Evolutionary conservation across 2,888 invertebrate genomes (phyloP).

Genomic region (Minunthozetes semirufus): DNA sequence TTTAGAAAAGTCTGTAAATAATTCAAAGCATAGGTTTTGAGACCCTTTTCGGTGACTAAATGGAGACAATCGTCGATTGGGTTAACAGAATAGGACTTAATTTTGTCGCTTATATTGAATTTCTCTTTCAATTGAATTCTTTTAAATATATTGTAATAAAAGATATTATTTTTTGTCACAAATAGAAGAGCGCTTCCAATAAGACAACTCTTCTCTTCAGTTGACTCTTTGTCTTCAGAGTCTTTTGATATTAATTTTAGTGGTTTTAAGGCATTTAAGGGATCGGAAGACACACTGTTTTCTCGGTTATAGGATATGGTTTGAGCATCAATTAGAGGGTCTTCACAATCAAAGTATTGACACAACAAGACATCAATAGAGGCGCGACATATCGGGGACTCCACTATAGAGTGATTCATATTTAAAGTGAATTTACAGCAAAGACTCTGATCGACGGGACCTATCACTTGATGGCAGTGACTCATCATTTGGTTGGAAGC

Average conservation of each 20-base stretch:
- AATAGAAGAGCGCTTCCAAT: background rate
- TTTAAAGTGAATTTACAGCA: background rate
- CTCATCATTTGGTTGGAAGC: background rate
- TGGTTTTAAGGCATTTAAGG: background rate
- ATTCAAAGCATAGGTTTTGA: constrained; percentile 6
- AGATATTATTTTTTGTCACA: background rate
- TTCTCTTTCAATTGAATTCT: background rate
- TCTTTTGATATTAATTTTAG: background rate
- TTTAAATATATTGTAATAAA: background rate
- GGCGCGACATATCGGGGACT: background rate
- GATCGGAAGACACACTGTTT: background rate
- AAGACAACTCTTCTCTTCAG: background rate
- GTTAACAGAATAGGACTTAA: background rate
- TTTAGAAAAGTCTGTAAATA: background rate
- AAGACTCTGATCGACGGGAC: constrained; percentile 17
- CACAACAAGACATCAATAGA: constrained; percentile 1
- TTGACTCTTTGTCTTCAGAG: background rate
- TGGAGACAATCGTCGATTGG: background rate
- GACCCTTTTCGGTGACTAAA: constrained; percentile 4
- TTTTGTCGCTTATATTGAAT: background rate
- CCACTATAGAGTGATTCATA: background rate
- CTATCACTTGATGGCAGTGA: constrained; percentile 12
- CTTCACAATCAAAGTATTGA: background rate
- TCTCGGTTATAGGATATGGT: background rate
- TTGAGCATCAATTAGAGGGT: background rate